These are phyloP conservation scores for Odocoileus hemionus DNA, from an alignment of 2,113 vertebrate species.

Conservation along the genomic window DNA sequence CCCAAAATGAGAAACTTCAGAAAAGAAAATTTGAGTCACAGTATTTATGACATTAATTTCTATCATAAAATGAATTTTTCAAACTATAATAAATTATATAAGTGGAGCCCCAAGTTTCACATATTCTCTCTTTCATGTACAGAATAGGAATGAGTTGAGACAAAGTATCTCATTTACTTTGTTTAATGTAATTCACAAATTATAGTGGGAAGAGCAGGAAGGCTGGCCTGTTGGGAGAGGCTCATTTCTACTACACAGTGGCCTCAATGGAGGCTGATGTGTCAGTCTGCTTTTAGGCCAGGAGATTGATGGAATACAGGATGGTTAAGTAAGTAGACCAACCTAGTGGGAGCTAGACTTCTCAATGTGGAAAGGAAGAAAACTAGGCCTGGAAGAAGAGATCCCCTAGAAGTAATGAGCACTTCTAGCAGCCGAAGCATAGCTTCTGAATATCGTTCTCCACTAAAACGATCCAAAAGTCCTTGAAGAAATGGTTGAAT, in stretches of 20 bases:
- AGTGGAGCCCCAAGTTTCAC: neutral
- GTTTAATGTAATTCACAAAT: neutral
- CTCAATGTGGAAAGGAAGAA: neutral
- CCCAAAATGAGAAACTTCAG: neutral
- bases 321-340: neutral
- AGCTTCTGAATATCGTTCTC: neutral
- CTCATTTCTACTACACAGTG: neutral
- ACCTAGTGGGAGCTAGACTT: neutral
- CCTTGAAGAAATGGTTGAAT: neutral
- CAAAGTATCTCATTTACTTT: neutral
- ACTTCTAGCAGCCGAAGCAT: neutral
- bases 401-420: neutral
- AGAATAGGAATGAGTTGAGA: neutral
- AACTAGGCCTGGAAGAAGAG: neutral
- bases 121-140: neutral
- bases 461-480: neutral
- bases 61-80: neutral
- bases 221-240: neutral
- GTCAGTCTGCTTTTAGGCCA: neutral
- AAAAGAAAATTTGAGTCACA: neutral
- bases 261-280: neutral
- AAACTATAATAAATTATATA: neutral
- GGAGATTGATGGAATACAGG: neutral
- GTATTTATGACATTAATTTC: neutral
- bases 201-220: neutral